A percentile compares a stretch with the other conserved stretches of the same genome.
Evolutionary conservation across 1,140 invertebrate genomes (phyloP).

Genomic region (Eumaeus atala): DNA sequence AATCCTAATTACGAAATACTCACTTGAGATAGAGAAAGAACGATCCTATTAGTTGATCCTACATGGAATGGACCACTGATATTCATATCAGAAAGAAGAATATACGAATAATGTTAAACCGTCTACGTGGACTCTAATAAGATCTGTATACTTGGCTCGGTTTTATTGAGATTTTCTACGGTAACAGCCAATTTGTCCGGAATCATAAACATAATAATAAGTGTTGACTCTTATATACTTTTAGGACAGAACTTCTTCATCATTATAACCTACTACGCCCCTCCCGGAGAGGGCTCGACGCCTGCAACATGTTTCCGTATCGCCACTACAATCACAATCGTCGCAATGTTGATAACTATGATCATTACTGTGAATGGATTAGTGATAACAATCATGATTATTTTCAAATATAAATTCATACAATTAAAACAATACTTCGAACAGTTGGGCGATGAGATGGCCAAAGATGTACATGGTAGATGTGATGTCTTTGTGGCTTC

Average conservation of each 20-base stretch:
- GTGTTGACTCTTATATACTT: not conserved
- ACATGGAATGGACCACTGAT: no score
- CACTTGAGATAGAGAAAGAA: no score
- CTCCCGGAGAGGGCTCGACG: slow-evolving; percentile 36
- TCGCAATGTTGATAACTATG: slow-evolving; percentile 44
- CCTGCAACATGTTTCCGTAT: slow-evolving; percentile 36
- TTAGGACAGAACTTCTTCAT: not conserved
- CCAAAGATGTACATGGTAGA: slow-evolving; percentile 25
- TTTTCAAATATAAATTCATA: slow-evolving; percentile 60
- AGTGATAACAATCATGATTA: slow-evolving; percentile 47
- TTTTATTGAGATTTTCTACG: no score
- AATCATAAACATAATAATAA: no score
- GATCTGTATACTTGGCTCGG: no score
- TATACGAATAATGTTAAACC: no score
- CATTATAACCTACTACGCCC: slow-evolving; percentile 18
- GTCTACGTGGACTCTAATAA: no score
- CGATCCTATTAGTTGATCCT: no score
- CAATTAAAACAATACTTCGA: slow-evolving; percentile 52
- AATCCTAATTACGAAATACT: no score
- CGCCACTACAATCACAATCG: slow-evolving; percentile 36
- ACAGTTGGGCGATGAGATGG: slow-evolving; percentile 31
- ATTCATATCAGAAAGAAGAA: no score
- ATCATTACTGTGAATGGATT: slow-evolving; percentile 45
- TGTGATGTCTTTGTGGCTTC: slow-evolving; percentile 29
- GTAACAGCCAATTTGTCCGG: no score